Evolutionary conservation across 1,140 invertebrate genomes (phyloP).

Genomic region (Saccostrea echinata): DNA sequence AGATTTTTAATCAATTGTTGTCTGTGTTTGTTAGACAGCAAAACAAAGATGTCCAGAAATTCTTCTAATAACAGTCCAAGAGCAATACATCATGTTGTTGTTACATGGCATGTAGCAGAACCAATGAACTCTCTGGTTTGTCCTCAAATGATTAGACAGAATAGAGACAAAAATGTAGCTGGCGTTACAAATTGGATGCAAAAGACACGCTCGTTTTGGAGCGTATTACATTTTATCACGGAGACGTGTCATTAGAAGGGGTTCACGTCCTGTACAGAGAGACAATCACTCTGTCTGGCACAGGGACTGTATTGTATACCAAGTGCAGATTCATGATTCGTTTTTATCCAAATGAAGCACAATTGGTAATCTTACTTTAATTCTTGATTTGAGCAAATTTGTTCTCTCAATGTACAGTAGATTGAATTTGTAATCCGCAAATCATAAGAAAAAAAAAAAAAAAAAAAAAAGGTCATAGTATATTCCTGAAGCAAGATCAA

Average conservation of each 20-base stretch:
- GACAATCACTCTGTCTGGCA: neutral
- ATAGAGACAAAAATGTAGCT: constrained; percentile 27
- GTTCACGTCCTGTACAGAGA: neutral
- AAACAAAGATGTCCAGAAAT: constrained; percentile 4
- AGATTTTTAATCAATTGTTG: too few species aligned
- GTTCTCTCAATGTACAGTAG: neutral
- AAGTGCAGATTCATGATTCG: neutral
- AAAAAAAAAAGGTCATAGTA: too few species aligned
- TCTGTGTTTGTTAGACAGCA: neutral
- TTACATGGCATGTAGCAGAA: constrained; percentile 43
- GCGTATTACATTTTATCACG: neutral
- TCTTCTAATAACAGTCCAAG: neutral
- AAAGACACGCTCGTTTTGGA: constrained; percentile 36
- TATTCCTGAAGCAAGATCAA: too few species aligned
- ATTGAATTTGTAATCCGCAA: too few species aligned
- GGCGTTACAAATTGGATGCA: constrained; percentile 36
- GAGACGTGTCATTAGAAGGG: neutral
- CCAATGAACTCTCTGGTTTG: constrained; percentile 20
- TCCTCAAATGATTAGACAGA: constrained; percentile 25
- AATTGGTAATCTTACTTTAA: neutral
- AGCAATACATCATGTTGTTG: constrained; percentile 8
- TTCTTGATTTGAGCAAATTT: neutral
- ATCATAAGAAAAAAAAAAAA: too few species aligned
- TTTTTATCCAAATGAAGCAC: neutral
- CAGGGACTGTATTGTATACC: neutral